Conservation (phyloP, 2,113 vertebrate species). For the Phalacrocorax brasilianus region DNA sequence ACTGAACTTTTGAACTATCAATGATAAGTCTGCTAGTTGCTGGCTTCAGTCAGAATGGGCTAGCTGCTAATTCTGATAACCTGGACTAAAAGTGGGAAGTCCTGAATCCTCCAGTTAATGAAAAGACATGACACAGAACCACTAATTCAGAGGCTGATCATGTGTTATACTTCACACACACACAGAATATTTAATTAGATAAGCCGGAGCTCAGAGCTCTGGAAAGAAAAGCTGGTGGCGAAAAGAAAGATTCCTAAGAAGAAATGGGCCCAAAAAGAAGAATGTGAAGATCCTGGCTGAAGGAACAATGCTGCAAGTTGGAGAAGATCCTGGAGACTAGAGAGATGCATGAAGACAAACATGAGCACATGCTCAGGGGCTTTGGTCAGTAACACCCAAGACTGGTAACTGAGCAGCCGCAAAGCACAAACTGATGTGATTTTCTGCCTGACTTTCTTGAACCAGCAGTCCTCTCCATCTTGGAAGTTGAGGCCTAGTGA, state of each 20-base stretch:
- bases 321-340: background rate
- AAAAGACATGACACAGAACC: background rate
- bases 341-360: background rate
- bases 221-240: background rate
- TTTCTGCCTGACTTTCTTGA: background rate
- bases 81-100: background rate
- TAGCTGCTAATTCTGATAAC: background rate
- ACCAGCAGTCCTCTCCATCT: background rate
- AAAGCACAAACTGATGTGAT: background rate
- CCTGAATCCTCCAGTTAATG: background rate
- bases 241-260: background rate
- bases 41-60: background rate
- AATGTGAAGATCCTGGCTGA: background rate
- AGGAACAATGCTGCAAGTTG: background rate
- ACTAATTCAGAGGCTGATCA: background rate
- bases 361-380: background rate
- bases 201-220: background rate
- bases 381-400: background rate
- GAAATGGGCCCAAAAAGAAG: background rate
- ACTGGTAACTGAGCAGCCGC: background rate
- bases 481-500: background rate
- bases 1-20: background rate
- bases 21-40: background rate
- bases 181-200: background rate
- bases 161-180: fast-evolving